These are phyloP conservation scores for Paramuricea clavata DNA, from an alignment of 92 coral and sea anemone genomes.

Conservation along the genomic window DNA sequence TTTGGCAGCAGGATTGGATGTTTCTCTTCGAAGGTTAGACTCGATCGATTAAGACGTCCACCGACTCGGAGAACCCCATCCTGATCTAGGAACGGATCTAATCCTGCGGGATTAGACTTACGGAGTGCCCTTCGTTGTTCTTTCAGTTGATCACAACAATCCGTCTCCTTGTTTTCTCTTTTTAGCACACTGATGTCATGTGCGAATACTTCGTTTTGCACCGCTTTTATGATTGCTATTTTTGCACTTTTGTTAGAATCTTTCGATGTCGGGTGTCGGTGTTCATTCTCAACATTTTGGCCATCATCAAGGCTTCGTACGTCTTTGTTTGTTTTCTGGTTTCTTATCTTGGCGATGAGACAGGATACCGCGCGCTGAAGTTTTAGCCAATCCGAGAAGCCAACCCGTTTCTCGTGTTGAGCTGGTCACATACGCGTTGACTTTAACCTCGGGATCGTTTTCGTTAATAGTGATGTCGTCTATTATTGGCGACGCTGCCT, in stretches of 20 bases:
- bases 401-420: not conserved
- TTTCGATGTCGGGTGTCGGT: not conserved
- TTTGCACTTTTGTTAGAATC: not conserved
- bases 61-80: constrained; percentile 59
- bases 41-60: constrained; percentile 44
- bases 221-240: not conserved
- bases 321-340: not conserved
- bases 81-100: constrained; percentile 25
- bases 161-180: not conserved
- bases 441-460: constrained; percentile 64
- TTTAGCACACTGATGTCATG: not conserved
- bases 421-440: not conserved
- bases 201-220: not conserved
- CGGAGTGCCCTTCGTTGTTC: not conserved
- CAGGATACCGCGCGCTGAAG: constrained; percentile 24
- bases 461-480: not conserved
- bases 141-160: not conserved
- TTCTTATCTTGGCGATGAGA: not conserved
- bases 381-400: constrained; percentile 37
- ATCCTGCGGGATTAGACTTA: not conserved
- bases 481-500: not conserved
- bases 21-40: constrained; percentile 31
- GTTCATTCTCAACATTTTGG: not conserved
- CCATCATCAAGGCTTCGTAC: not conserved
- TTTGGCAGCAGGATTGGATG: constrained; percentile 55